Conservation (phyloP, 2,797 vertebrate genomes). For the Pelochelys cantorii region DNA sequence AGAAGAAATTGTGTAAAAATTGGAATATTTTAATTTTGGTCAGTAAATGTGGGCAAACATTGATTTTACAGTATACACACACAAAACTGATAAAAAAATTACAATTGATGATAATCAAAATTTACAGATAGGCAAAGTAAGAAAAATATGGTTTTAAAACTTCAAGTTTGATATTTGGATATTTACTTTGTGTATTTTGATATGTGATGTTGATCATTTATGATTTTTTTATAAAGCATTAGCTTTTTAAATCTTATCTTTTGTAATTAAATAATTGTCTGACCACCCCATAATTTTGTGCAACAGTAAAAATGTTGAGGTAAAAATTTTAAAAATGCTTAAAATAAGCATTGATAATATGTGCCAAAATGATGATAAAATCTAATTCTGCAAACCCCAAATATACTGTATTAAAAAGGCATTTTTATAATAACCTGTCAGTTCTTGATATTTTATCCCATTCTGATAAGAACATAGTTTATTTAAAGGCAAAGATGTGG, state of each 20-base stretch:
- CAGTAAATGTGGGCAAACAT: background rate
- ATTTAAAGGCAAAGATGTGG: slow-evolving; percentile 36
- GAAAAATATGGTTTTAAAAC: background rate
- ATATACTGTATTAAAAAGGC: background rate
- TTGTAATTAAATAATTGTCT: background rate
- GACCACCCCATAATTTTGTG: background rate
- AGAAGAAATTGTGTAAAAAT: slow-evolving; percentile 23
- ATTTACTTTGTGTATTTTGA: background rate
- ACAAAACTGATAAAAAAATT: background rate
- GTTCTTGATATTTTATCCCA: slow-evolving; percentile 34
- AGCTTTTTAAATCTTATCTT: background rate
- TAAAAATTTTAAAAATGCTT: background rate
- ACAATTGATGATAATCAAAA: background rate
- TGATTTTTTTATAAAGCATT: background rate
- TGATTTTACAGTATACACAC: background rate
- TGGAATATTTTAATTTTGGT: background rate
- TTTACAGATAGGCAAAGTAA: background rate
- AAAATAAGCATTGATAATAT: background rate
- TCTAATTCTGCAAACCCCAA: background rate
- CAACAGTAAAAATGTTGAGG: background rate
- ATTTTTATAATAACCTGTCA: slow-evolving; percentile 25
- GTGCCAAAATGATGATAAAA: background rate
- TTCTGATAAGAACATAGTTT: slow-evolving; percentile 56
- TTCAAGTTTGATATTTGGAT: background rate
- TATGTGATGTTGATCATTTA: background rate